A percentile compares a stretch with the other conserved stretches of the same genome.
phyloP scores from a whole-genome alignment of 2,888 invertebrate genomes.

The Cheilosia pagana region DNA sequence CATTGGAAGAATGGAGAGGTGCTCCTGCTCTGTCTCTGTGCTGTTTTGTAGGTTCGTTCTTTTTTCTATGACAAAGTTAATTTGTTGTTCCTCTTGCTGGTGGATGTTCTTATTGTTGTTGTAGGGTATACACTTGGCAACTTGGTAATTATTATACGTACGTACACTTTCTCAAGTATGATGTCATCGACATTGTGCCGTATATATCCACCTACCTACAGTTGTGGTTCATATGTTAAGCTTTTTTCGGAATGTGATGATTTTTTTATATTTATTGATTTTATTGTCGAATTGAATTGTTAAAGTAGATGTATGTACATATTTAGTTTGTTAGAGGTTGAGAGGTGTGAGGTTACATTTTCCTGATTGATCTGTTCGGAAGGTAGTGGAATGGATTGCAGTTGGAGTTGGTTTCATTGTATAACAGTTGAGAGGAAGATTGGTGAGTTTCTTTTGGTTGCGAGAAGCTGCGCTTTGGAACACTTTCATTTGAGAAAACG shows the following conservation, averaged over 20 bases:
- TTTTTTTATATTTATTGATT: conserved; percentile 29
- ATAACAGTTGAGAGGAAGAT: too few species aligned
- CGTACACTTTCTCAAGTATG: conserved; percentile 59
- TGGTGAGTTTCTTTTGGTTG: too few species aligned
- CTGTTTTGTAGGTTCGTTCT: conserved; percentile 51
- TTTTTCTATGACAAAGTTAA: conserved; percentile 60
- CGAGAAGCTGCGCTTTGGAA: too few species aligned
- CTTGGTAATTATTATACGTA: conserved; percentile 57
- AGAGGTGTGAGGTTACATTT: neutral
- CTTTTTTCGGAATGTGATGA: conserved; percentile 51
- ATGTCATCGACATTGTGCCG: conserved; percentile 69
- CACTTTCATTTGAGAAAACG: too few species aligned
- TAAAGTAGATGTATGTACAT: conserved; percentile 9
- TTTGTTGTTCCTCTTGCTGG: conserved; percentile 47
- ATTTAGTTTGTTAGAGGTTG: neutral
- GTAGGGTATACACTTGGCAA: conserved; percentile 67
- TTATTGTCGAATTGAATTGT: conserved; percentile 3
- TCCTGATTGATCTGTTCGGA: neutral
- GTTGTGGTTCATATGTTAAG: conserved; percentile 65
- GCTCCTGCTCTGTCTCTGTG: conserved; percentile 19
- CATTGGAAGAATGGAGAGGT: conserved; percentile 62
- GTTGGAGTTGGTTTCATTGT: too few species aligned
- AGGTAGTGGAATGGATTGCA: too few species aligned
- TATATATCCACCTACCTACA: conserved; percentile 32
- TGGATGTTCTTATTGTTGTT: conserved; percentile 43